Base-by-base conservation (phyloP, 2,113 vertebrate genomes). In the Tyto alba region DNA sequence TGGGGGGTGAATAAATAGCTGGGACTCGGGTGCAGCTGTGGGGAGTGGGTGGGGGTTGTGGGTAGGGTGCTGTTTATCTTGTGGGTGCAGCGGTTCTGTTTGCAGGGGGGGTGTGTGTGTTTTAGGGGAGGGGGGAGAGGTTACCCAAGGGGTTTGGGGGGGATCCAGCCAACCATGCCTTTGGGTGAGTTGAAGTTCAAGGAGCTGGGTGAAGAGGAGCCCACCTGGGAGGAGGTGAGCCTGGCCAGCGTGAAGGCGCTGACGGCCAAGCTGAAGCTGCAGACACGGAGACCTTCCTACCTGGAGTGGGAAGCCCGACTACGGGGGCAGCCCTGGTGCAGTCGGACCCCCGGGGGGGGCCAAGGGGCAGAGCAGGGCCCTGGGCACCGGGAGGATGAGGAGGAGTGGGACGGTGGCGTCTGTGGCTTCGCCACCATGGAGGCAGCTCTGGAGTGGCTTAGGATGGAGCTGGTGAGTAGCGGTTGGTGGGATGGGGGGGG, bases 271-370 rank as follows among this genome's bases (percentile, higher is more conserved):
- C 97, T 99, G 93, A 99, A 99, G 92, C 84, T 99, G 36, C 98
- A 99, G 97, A 99, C 99, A 0, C 98, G 99, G 77, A 97, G 99
- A 86, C 99, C 99, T 1, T 99, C 99, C 2, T 99, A 99, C 62
- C 95, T 99, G 89, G 99, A 99, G 96, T 99, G 99, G 99, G 98
- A 99, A 11, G 98, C 99, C n/a, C 97, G 93, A 16, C 94, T 99
- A 4, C 97, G 98, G 97, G 98, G 98, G 30, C 97, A 97, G 59
- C 97, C 98, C 55, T 99, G 99, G 99, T 63, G 23, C 41, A 93
- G 96, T 4, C 59, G 18, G 26, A 34, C 73, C 64, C 41, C 87
- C 0, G 16, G 2, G 23, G 95, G 78, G 11, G 66, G 97, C 1
- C 87, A 95, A 76, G 98, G 97, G 29, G 97, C 89, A 11, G 43